These are phyloP conservation scores for Caenorhabditis sp. DNA, from an alignment of 2,888 invertebrate genomes.

Conservation along the genomic window DNA sequence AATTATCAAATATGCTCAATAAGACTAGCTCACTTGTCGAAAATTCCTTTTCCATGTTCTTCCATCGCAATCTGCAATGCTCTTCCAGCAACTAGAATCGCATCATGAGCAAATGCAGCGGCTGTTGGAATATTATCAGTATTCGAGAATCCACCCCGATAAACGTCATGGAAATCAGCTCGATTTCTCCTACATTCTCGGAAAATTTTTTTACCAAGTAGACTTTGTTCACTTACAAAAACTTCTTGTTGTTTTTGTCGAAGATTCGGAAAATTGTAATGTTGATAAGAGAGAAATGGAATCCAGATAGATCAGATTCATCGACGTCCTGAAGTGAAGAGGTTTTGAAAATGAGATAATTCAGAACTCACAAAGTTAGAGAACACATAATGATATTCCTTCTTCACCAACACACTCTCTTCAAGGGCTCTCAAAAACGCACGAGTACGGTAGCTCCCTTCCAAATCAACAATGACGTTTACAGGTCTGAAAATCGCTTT, in stretches of 20 bases:
- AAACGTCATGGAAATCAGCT: slow-evolving; percentile 67
- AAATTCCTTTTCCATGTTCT: slow-evolving; percentile 66
- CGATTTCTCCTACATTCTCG: slow-evolving; percentile 69
- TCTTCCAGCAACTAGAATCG: slow-evolving; percentile 74
- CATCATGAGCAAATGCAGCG: slow-evolving; percentile 77
- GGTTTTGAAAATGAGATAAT: neutral
- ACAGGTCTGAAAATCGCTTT: slow-evolving; percentile 64
- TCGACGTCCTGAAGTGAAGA: slow-evolving; percentile 70
- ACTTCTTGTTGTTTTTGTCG: slow-evolving; percentile 68
- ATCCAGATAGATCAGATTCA: slow-evolving; percentile 69
- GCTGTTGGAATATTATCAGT: slow-evolving; percentile 63
- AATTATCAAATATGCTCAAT: neutral
- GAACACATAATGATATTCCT: slow-evolving; percentile 76
- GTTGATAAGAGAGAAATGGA: slow-evolving; percentile 75
- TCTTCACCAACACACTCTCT: slow-evolving; percentile 74
- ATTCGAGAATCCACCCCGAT: slow-evolving; percentile 61
- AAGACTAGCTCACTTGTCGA: slow-evolving; percentile 68
- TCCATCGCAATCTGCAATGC: slow-evolving; percentile 68
- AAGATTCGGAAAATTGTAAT: slow-evolving; percentile 75
- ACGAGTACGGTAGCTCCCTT: slow-evolving; percentile 70
- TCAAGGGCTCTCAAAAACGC: slow-evolving; percentile 73
- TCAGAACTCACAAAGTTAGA: slow-evolving; percentile 72
- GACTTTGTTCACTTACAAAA: slow-evolving; percentile 72
- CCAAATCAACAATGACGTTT: slow-evolving; percentile 76
- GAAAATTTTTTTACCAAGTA: too few species aligned